Evolutionary conservation across 2,113 vertebrate genomes (phyloP), one percentile per base, ranked within the genome.

Genomic region (Tretioscincus oriximinensis): DNA sequence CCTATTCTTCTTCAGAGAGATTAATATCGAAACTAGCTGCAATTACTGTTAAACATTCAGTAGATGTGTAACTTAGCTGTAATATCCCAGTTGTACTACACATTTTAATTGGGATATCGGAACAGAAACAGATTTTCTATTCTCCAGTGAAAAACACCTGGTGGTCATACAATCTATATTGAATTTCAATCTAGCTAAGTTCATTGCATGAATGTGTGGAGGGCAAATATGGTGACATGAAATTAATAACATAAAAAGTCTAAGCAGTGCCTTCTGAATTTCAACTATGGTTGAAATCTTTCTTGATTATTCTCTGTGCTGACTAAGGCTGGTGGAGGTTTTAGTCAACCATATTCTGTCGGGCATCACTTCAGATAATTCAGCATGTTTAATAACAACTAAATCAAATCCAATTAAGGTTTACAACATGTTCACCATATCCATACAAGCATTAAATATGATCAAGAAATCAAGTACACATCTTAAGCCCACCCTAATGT

Each of bases 31-130:
- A 26, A 16, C 68, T 73, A 63, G 5, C n/a, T 85, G 22, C 31
- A 73, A 71, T 81, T 72, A 78, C 24, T 77, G 79, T 88, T 78
- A 86, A 82, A 58, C 73, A 54, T 49, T 51, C 28, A 18, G 72
- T 84, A 82, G 16, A 81, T 28, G 3, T 49, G 21, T 24, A 58
- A 89, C 22, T 75, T 71, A 82, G 73, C 63, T 76, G 7, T 58
- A 85, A 87, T 80, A 85, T 86, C 75, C 75, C 82, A 61, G 35
- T 78, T 88, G 21, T 14, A 82, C 54, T 75, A 7, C 47, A 73
- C 82, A 80, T 90, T 80, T 88, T 86, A 86, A 49, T 76, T 21
- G 60, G 87, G 87, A 85, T 84, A 86, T 73, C 51, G 31, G 80
- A 77, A 4, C 26, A 85, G 74, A 87, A 87, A 80, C 54, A 87